Evolutionary conservation across 37 sponge, comb jelly and placozoan species (phyloP).

Genomic region (Geodia barretti): DNA sequence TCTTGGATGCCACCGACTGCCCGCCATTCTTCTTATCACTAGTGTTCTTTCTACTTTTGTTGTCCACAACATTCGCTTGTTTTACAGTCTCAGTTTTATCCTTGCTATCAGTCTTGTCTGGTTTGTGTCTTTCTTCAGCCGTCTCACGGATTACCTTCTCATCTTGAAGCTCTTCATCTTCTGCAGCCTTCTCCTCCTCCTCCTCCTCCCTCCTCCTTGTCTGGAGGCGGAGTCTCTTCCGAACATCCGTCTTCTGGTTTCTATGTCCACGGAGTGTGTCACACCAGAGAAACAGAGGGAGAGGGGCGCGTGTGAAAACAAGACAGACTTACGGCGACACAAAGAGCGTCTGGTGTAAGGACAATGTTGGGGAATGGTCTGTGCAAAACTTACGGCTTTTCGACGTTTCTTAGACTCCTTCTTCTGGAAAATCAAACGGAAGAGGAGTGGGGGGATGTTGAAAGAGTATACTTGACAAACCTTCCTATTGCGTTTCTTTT

Average conservation of each 20-base stretch:
- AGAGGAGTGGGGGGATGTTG: slow-evolving; percentile 3
- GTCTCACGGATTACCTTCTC: background rate
- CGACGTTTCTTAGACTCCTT: slow-evolving; percentile 41
- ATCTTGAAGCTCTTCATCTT: background rate
- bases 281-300: too few species aligned
- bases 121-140: slow-evolving; percentile 5
- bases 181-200: background rate
- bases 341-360: too few species aligned
- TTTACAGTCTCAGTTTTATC: too few species aligned
- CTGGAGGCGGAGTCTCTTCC: background rate
- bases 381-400: slow-evolving; percentile 37
- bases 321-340: too few species aligned
- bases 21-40: background rate
- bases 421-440: background rate
- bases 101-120: background rate
- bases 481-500: slow-evolving; percentile 51
- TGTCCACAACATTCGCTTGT: too few species aligned
- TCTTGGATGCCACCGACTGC: too few species aligned
- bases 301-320: too few species aligned
- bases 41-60: background rate
- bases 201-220: background rate
- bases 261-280: too few species aligned
- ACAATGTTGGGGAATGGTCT: too few species aligned
- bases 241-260: too few species aligned
- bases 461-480: slow-evolving; percentile 1